Base-by-base conservation (phyloP, 30 jellyfish, hydroid and myxozoan genomes). In the Rhopilema esculentum region DNA sequence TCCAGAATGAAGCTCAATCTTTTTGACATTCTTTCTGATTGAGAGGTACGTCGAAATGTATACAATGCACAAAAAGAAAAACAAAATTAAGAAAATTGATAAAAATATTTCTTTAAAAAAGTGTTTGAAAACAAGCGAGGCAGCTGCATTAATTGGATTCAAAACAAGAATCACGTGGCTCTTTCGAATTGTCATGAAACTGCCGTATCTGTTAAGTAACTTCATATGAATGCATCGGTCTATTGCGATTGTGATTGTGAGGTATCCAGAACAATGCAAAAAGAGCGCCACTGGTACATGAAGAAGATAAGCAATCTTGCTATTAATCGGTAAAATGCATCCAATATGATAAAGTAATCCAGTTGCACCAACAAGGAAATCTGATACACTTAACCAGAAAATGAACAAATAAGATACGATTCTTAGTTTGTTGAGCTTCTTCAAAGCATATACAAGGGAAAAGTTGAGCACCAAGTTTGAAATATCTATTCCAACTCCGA, bases 111-210 rank as follows among this genome's bases (percentile, higher is more conserved):
- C n/a, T 6, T 2, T 6, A 12, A 40, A 6, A 12, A 40, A 2
- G 12, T 2, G 12, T 6, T 6, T 40, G 12, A 12, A 40, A 40
- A 40, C 9, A 12, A n/a, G n/a, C n/a, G n/a, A n/a, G n/a, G n/a
- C n/a, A n/a, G n/a, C 53, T 4, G 66, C 80, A 0, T 68, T 16
- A 22, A 29, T 22, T 22, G 27, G n/a, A 52, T 69, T 70, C 1
- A 27, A n/a, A 33, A 25, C 18, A 23, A 83, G 48, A 8, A 83
- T 8, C 23, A 69, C 19, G n/a, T 18, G 24, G 15, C 86, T 86
- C 49, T 75, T 49, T 40, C 26, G 48, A 16, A 68, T 69, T 24
- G 92, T 83, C 92, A 83, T 68, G 12, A 83, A 68, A 8, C 61
- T 28, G 22, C 61, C 49, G 77, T 77, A 77, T 29, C 77, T 31